Evolutionary conservation across 2,113 vertebrate species (phyloP).

Genomic region (Sterna hirundo): DNA sequence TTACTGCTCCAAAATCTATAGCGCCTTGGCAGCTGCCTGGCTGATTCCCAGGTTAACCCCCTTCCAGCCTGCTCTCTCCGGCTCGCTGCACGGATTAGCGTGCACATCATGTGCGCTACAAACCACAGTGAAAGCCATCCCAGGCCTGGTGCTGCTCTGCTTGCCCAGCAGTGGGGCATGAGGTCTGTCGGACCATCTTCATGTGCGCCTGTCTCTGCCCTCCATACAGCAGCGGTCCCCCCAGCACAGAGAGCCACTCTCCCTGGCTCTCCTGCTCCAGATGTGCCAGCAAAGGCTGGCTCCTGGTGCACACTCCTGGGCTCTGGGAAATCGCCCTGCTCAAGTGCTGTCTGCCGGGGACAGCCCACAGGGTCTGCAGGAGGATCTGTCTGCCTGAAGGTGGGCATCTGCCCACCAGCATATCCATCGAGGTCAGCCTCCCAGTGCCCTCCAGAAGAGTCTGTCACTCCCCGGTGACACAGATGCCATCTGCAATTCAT

Average conservation of each 20-base stretch:
- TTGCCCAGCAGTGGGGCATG: background rate
- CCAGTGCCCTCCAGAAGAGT: background rate
- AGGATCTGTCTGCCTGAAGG: background rate
- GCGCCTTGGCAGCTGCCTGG: slow-evolving; percentile 53
- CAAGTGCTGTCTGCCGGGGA: background rate
- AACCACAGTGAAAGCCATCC: background rate
- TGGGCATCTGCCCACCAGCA: background rate
- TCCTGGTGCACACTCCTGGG: background rate
- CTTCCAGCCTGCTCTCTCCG: background rate
- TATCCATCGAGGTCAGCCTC: background rate
- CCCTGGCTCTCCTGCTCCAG: background rate
- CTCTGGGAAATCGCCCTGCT: background rate
- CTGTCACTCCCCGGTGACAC: background rate
- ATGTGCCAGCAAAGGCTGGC: accelerated
- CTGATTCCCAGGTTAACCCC: slow-evolving; percentile 42
- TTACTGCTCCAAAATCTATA: slow-evolving; percentile 66
- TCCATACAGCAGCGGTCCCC: background rate
- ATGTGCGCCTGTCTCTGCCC: background rate
- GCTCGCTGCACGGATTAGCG: accelerated
- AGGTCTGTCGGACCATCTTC: background rate
- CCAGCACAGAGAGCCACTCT: background rate
- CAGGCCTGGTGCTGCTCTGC: background rate
- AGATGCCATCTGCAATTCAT: background rate
- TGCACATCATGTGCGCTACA: accelerated
- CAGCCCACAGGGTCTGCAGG: background rate